These are phyloP conservation scores for Reticulitermes speratus DNA, from an alignment of 1,140 invertebrate genomes.

Conservation along the genomic window DNA sequence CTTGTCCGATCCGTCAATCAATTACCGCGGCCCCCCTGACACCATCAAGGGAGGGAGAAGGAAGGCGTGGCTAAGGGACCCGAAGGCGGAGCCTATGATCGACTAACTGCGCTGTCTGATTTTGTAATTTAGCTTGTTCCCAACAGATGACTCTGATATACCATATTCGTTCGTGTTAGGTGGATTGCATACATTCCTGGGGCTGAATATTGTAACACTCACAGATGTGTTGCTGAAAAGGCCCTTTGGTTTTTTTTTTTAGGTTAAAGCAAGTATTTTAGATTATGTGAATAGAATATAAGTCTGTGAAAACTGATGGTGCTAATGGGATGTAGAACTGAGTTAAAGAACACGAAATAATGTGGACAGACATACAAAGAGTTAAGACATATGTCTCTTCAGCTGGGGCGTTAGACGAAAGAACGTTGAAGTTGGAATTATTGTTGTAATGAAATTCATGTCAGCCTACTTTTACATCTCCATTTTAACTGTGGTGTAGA, in stretches of 20 bases:
- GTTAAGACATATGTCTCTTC: too few relatives aligned
- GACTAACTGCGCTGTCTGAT: neutral
- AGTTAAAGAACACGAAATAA: too few relatives aligned
- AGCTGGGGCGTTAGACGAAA: too few relatives aligned
- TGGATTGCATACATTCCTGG: neutral
- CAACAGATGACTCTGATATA: neutral
- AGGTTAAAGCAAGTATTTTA: neutral
- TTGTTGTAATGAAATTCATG: too few relatives aligned
- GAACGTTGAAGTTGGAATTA: too few relatives aligned
- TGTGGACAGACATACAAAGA: too few relatives aligned
- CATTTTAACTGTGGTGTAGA: too few relatives aligned
- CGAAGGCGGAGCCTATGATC: constrained; percentile 14
- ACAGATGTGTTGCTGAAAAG: neutral
- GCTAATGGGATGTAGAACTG: neutral
- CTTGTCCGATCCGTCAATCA: constrained; percentile 26
- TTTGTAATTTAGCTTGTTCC: neutral
- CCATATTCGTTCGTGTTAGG: neutral
- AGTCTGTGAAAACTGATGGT: neutral
- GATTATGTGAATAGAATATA: too few relatives aligned
- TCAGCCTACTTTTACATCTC: too few relatives aligned
- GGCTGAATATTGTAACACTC: neutral
- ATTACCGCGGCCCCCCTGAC: constrained; percentile 24
- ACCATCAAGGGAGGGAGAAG: neutral
- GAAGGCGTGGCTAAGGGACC: neutral
- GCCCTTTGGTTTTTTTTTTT: neutral